Evolutionary conservation across 2,113 vertebrate species (phyloP), one percentile per base, ranked within the genome.

Genomic region (Paracanthobrama guichenoti): DNA sequence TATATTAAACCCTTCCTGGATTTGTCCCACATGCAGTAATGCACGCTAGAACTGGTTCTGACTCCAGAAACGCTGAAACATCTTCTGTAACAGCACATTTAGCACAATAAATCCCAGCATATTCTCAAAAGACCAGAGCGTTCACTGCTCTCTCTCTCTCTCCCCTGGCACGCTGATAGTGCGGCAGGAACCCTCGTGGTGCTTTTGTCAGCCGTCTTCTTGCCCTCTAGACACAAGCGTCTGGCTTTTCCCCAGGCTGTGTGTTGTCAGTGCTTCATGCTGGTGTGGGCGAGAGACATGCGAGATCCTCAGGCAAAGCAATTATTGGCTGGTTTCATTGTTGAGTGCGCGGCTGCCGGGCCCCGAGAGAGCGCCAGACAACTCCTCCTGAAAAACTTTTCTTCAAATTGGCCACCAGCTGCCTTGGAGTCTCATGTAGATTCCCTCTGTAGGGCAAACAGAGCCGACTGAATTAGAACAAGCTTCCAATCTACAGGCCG

Each of bases 271-370:
- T 53, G 28, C 76, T 57, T 76, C 87, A 72, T 86, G 84, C 84
- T 90, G 87, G 86, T 89, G 81, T 87, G 89, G 89, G 88, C 88
- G 82, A 86, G 88, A 92, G 87, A 92, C 87, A 86, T 81, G 87
- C 86, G 85, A 77, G 75, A 82, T 92, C 90, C 92, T 92, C 80
- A 88, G 91, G 92, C 93, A 86, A 85, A 87, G 90, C 90, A 91
- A 92, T 93, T 91, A 92, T 92, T 91, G 89, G 90, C 85, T 88
- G 86, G 89, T 90, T 92, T 92, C 90, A 91, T 90, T 90, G 89
- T 89, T 88, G 89, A 91, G 89, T 89, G 88, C 42, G 53, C 87
- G 85, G 89, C 90, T 89, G 89, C 87, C 75, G 76, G 11, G 82
- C 85, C 91, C 88, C 79, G 35, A 79, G 86, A 89, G 87, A 48